Evolutionary conservation across 2,113 vertebrate genomes (phyloP), one percentile per base, ranked within the genome.

Genomic region (Pluvialis apricaria): DNA sequence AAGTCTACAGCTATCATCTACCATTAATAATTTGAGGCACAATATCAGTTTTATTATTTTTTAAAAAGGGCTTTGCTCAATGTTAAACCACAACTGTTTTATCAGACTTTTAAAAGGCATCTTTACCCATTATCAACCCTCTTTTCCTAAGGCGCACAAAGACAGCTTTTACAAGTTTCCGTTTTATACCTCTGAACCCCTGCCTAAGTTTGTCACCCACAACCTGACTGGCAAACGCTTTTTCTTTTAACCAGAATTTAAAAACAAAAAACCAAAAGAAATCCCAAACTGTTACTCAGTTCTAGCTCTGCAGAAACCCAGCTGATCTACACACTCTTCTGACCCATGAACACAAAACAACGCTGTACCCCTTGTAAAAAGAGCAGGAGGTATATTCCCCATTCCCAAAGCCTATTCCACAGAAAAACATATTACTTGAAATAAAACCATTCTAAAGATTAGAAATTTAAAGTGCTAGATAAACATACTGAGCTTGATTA

Each of bases 381-480:
- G 28, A 45, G n/a, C n/a, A n/a, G 5, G 4, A 36, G n/a, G 19
- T 40, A 68, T 5, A 20, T 38, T 62, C 19, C 34, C 25, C 52
- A 61, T n/a, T 45, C 9, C n/a, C 31, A 66, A 94, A 76, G 6
- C 4, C 31, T 64, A 19, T 19, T 70, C 55, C 40, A 75, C 15
- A 75, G 31, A 55, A 66, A 78, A 51, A 51, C 19, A 9, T 17
- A 15, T 38, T 40, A 85, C 25, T 58, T 78, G 52, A 94, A 83
- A 88, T 55, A 49, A 92, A 85, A 61, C 22, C 34, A 90, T 10
- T 36, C 61, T 25, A 64, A 95, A 89, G 36, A 82, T 80, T 36
- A 76, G 36, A 44, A 80, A 34, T 77, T 96, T 75, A 24, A 94
- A 94, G 52, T 55, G 49, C 45, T 76, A 83, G 36, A 66, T 40